phyloP scores from a whole-genome alignment of 2,797 vertebrate genomes.

The Poeciliopsis presidionis region DNA sequence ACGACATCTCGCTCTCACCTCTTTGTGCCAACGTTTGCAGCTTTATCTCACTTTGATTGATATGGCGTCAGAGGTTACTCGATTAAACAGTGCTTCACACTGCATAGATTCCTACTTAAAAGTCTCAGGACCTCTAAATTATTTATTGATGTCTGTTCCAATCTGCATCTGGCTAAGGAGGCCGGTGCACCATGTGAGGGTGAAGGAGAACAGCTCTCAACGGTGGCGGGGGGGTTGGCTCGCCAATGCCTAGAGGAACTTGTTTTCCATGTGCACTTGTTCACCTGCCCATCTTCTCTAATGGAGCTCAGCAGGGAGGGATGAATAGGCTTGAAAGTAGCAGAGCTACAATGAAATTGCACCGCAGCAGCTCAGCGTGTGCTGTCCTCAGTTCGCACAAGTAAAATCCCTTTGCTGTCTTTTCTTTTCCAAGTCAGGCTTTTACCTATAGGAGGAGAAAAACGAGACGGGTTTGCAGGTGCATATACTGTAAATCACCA shows the following conservation, averaged over 20 bases:
- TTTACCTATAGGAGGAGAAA: slow-evolving; percentile 36
- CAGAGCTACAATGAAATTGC: slow-evolving; percentile 66
- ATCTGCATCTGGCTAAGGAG: slow-evolving; percentile 86
- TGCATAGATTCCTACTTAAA: slow-evolving; percentile 94
- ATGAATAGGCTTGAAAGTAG: slow-evolving; percentile 71
- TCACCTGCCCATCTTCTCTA: slow-evolving; percentile 81
- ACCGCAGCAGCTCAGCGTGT: slow-evolving; percentile 56
- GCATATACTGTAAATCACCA: slow-evolving; percentile 47
- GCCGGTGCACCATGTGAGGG: slow-evolving; percentile 51
- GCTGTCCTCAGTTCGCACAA: slow-evolving; percentile 31
- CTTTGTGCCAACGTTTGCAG: slow-evolving; percentile 81
- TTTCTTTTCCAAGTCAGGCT: slow-evolving; percentile 39
- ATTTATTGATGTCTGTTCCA: slow-evolving; percentile 97
- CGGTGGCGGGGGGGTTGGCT: slow-evolving; percentile 36
- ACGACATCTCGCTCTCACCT: slow-evolving; percentile 23
- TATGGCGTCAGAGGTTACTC: slow-evolving; percentile 81
- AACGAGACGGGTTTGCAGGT: slow-evolving; percentile 12
- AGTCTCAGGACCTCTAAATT: slow-evolving; percentile 91
- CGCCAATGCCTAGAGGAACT: slow-evolving; percentile 86
- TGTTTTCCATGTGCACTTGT: slow-evolving; percentile 89
- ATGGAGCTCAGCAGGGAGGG: slow-evolving; percentile 82
- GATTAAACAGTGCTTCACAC: slow-evolving; percentile 83
- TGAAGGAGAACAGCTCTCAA: slow-evolving; percentile 24
- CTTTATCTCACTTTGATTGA: slow-evolving; percentile 81
- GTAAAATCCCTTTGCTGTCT: slow-evolving; percentile 66